These are phyloP conservation scores for Clarias laeviceps DNA, from an alignment of 2,797 vertebrate species.

Conservation along the genomic window DNA sequence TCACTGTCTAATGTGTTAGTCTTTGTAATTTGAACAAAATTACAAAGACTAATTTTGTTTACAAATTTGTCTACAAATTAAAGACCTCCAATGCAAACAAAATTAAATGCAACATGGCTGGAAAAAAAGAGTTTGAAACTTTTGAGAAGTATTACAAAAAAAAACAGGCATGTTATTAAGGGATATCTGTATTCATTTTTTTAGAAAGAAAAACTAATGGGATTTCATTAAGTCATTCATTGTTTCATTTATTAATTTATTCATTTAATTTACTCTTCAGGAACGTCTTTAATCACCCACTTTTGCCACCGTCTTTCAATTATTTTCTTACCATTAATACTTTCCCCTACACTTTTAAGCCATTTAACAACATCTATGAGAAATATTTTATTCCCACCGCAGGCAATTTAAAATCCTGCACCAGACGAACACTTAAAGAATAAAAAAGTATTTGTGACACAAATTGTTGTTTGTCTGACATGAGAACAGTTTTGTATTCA, in stretches of 20 bases:
- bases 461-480: not conserved
- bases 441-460: not conserved
- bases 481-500: slow-evolving; percentile 5
- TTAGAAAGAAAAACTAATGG: not conserved
- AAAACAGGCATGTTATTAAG: not conserved
- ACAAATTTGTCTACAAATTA: not conserved
- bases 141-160: not conserved
- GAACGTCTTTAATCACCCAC: too few relatives aligned
- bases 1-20: not conserved
- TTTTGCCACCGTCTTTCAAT: too few relatives aligned
- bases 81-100: not conserved
- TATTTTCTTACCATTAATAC: not conserved
- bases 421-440: not conserved
- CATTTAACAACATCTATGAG: not conserved
- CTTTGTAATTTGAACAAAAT: too few relatives aligned
- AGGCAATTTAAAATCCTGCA: not conserved
- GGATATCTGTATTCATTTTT: not conserved
- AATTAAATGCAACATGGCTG: not conserved
- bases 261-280: not conserved
- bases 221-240: not conserved
- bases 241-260: not conserved
- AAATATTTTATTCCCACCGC: not conserved
- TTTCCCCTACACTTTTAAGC: not conserved
- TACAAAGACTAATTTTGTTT: not conserved
- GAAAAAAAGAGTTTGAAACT: not conserved